Conservation (phyloP, 2,113 vertebrate species). For the Oenanthe melanoleuca region DNA sequence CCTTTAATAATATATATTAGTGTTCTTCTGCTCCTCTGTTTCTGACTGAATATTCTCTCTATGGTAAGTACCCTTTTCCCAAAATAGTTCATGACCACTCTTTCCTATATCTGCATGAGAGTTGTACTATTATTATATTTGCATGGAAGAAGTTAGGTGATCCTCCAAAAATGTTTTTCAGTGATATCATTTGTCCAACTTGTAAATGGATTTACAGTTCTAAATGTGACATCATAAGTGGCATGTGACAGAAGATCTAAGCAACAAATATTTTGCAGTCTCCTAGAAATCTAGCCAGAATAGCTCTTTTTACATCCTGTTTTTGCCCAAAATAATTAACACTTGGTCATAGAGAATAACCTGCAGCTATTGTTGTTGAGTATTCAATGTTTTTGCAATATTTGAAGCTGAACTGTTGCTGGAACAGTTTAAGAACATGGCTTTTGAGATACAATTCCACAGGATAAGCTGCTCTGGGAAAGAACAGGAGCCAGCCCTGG, state of each 20-base stretch:
- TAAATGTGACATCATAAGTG: background rate
- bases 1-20: conserved; percentile 47
- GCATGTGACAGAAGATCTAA: background rate
- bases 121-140: conserved; percentile 16
- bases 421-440: background rate
- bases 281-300: background rate
- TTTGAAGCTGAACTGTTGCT: background rate
- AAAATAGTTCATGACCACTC: conserved; percentile 37
- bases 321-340: background rate
- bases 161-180: background rate
- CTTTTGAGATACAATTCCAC: background rate
- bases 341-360: background rate
- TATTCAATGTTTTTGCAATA: background rate
- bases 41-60: conserved; percentile 20
- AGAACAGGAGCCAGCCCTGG: background rate
- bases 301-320: background rate
- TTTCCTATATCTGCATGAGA: background rate
- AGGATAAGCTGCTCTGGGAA: background rate
- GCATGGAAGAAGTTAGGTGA: background rate
- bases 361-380: background rate
- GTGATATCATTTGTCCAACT: background rate
- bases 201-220: conserved; percentile 11
- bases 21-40: conserved; percentile 27
- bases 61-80: background rate
- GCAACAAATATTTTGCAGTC: background rate